A percentile compares a stretch with the other conserved stretches of the same genome.
Conservation (phyloP, 2,113 vertebrate genomes). For the Agapornis roseicollis region DNA sequence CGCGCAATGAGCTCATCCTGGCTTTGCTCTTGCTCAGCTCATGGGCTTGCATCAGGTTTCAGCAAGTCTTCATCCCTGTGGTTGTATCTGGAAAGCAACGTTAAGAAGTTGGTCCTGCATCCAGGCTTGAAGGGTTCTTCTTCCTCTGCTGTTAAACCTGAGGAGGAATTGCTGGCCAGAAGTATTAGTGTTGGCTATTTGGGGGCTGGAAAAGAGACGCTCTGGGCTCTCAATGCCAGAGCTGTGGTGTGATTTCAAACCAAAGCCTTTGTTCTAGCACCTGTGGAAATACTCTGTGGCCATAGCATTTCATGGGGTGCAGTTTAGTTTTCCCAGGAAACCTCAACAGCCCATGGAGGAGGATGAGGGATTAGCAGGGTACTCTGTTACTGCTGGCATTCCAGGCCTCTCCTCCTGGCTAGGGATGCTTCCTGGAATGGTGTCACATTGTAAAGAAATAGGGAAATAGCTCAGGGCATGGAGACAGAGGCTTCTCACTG, state of each 20-base stretch:
- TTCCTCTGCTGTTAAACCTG: not conserved
- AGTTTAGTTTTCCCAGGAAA: not conserved
- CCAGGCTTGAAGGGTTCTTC: not conserved
- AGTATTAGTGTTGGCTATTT: not conserved
- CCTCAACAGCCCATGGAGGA: not conserved
- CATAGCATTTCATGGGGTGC: not conserved
- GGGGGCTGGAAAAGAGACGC: not conserved
- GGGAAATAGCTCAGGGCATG: not conserved
- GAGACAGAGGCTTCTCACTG: not conserved
- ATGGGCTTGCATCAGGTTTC: not conserved
- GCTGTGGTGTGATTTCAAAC: not conserved
- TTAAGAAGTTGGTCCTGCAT: not conserved
- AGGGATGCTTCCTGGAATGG: not conserved
- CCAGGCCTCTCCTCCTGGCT: not conserved
- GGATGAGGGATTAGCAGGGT: not conserved
- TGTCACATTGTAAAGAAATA: not conserved
- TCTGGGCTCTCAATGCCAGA: not conserved
- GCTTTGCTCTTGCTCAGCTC: not conserved
- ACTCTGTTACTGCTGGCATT: not conserved
- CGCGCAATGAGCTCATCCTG: conserved; percentile 6
- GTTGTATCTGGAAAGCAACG: not conserved
- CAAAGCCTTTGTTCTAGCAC: not conserved
- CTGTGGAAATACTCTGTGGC: not conserved
- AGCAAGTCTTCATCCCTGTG: not conserved
- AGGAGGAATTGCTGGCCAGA: not conserved